These are phyloP conservation scores for Hydraecia micacea DNA, from an alignment of 2,888 invertebrate genomes.

Conservation along the genomic window DNA sequence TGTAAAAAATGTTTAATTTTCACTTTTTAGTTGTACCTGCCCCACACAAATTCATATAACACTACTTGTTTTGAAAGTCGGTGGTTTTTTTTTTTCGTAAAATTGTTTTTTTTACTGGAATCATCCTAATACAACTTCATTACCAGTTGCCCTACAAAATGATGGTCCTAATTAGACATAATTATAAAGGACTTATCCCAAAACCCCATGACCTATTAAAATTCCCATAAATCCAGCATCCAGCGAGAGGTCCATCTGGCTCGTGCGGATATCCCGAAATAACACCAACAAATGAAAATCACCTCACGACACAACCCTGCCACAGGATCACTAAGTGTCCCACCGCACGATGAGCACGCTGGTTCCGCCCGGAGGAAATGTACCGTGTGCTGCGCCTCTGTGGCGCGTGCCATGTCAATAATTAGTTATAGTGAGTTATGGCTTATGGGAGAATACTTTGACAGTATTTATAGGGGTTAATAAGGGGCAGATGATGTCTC, in stretches of 20 bases:
- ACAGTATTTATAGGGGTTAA: slow-evolving; percentile 83
- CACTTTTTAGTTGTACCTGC: too few relatives aligned
- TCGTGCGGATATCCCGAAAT: slow-evolving; percentile 80
- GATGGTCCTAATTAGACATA: background rate
- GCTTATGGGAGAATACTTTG: slow-evolving; percentile 72
- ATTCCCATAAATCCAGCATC: slow-evolving; percentile 59
- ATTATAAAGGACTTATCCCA: background rate
- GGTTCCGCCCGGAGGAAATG: slow-evolving; percentile 57
- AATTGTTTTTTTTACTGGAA: too few relatives aligned
- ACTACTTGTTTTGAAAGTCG: too few relatives aligned
- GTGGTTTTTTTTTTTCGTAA: too few relatives aligned
- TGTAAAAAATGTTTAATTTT: too few relatives aligned
- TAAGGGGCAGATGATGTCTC: slow-evolving; percentile 75
- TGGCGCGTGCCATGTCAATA: slow-evolving; percentile 77
- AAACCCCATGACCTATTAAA: slow-evolving; percentile 46
- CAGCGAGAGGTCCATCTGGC: slow-evolving; percentile 75
- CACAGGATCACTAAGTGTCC: slow-evolving; percentile 80
- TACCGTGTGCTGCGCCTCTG: slow-evolving; percentile 55
- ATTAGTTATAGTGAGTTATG: slow-evolving; percentile 86
- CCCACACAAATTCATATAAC: too few relatives aligned
- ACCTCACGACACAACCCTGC: slow-evolving; percentile 74
- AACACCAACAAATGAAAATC: slow-evolving; percentile 79
- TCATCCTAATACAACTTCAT: background rate
- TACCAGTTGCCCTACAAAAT: background rate
- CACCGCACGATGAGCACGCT: slow-evolving; percentile 53